Evolutionary conservation across 2,113 vertebrate genomes (phyloP).

Genomic region (Lamprologus callipterus): DNA sequence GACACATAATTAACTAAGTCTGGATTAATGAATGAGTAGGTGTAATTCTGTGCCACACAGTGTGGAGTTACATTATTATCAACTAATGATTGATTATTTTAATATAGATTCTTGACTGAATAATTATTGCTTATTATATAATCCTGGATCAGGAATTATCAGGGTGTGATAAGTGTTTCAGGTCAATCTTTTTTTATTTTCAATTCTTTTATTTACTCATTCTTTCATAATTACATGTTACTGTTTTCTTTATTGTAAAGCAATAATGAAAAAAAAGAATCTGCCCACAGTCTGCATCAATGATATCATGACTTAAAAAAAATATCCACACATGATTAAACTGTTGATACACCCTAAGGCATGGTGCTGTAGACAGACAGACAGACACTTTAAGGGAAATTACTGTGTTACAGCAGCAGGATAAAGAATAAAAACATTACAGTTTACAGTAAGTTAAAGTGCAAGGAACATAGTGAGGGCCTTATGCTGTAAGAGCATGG

Average conservation of each 20-base stretch:
- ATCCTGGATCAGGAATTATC: neutral
- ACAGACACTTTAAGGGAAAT: neutral
- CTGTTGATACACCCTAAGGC: neutral
- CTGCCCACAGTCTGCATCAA: neutral
- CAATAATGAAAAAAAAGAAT: neutral
- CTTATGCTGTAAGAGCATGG: neutral
- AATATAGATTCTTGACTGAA: neutral
- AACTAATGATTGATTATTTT: neutral
- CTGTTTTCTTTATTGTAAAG: neutral
- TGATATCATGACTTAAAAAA: neutral
- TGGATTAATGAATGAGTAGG: neutral
- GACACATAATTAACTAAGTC: neutral
- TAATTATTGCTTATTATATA: neutral
- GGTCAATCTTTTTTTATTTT: neutral
- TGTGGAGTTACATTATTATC: neutral
- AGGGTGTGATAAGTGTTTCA: neutral
- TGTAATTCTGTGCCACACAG: neutral
- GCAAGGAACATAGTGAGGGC: neutral
- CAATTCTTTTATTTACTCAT: neutral
- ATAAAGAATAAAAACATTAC: neutral
- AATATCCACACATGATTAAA: neutral
- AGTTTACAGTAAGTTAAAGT: neutral
- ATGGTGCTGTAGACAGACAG: neutral
- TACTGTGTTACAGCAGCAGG: neutral
- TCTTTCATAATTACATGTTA: neutral